A percentile compares a stretch with the other conserved stretches of the same genome.
These are phyloP conservation scores for Zosterops lateralis DNA, from an alignment of 2,113 vertebrate species.

Conservation along the genomic window DNA sequence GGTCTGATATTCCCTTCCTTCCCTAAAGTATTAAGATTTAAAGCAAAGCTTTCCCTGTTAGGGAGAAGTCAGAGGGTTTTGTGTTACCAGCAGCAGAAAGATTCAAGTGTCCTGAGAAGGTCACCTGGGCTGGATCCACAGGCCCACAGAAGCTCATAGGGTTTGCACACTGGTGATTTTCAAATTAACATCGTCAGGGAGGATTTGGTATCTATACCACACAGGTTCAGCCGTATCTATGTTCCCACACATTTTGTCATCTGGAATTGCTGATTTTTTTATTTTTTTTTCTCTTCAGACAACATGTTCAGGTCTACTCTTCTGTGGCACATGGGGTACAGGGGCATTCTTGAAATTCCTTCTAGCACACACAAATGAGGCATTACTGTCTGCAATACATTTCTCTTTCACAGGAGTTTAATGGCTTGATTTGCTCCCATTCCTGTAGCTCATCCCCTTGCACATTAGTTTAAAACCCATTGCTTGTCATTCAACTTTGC, in stretches of 20 bases:
- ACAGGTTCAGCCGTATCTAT: fast-evolving
- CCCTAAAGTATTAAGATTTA: background rate
- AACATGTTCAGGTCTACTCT: background rate
- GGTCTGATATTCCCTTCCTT: background rate
- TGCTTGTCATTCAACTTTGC: background rate
- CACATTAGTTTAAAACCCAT: background rate
- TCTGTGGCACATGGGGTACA: background rate
- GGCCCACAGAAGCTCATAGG: background rate
- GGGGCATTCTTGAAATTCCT: background rate
- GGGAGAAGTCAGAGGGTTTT: background rate
- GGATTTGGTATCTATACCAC: background rate
- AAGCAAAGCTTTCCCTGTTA: background rate
- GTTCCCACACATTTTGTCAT: background rate
- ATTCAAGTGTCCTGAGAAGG: background rate
- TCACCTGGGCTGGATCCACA: background rate
- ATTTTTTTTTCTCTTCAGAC: background rate
- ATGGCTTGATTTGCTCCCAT: background rate
- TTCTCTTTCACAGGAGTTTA: background rate
- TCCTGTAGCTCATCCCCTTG: background rate
- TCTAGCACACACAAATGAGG: background rate
- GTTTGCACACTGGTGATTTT: background rate
- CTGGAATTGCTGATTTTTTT: background rate
- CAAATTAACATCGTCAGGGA: background rate
- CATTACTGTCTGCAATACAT: background rate
- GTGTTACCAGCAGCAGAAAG: background rate